Base-by-base conservation (phyloP, 2,797 vertebrate species). In the Galago senegalensis region DNA sequence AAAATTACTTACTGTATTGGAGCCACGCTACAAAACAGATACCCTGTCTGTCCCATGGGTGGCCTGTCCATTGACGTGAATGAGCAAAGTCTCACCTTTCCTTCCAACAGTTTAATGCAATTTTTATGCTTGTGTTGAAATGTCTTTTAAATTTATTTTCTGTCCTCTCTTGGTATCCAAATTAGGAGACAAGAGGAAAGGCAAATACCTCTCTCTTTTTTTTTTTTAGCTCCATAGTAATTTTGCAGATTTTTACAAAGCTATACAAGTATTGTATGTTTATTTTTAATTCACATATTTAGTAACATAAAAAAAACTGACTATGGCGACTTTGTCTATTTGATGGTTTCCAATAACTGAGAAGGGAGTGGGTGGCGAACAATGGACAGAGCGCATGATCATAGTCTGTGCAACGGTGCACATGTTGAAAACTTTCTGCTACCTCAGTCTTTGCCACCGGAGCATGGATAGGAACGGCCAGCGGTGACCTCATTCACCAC, bases 11-110 rank as follows among this genome's bases (percentile, higher is more conserved):
- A 13, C 65, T 90, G 92, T 43, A 17, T n/a, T 72, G 27, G 34
- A 85, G 10, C 17, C 40, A 81, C n/a, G 40, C 27, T 85, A n/a
- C 88, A 84, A 94, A 95, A 89, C 37, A 93, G 73, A 79, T n/a
- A 53, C 1, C 11, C 43, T 3, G 34, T 29, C 40, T 25, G 9
- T 6, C n/a, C 37, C 46, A 31, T 58, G 37, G 49, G 46, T 11
- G 80, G 53, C 46, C 27, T 72, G 69, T 53, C 70, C 25, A 63
- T 7, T 65, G 56, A 81, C 18, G 40, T 34, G 61, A 92, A 63
- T 11, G 3, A 79, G 60, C 21, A 69, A 34, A 93, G 85, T 67
- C n/a, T 34, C 56, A 63, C 25, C 80, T 89, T 90, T 46, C 49
- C 34, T 88, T 76, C 75, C 40, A 75, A 80, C 10, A 73, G 46